Evolutionary conservation across 1,140 invertebrate species (phyloP), one percentile per base, ranked within the genome.

Genomic region (Rhagoletis zephyria): DNA sequence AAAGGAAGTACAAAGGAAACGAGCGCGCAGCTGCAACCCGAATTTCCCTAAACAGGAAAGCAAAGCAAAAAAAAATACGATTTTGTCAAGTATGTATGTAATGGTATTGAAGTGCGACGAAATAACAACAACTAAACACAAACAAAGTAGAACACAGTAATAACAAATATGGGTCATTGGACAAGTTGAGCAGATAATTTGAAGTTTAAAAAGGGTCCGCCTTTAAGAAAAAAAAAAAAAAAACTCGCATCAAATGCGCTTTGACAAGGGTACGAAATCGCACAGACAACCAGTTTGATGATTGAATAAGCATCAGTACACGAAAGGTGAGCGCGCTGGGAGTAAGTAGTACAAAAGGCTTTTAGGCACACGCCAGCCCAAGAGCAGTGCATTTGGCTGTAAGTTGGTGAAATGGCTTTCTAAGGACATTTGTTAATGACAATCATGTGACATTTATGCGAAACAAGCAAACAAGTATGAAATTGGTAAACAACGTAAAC

Each of bases 401-500:
- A 16, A n/a, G 48, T 48, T 30, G 67, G 14, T 19, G 42, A 86
- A 86, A 86, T 63, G 59, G 85, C 42, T 86, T 60, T 40, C 60
- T 64, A 86, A 86, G 63, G 19, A 64, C 85, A 48, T 63, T 86
- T 86, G 85, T 56, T 56, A 70, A 65, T 87, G 86, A 87, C 86
- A 81, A 88, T 89, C 88, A 89, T 89, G 89, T 89, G 89, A 89
- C 89, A 87, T 88, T 56, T 85, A 88, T 56, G 59, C 81, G 86
- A 74, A 48, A 48, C 12, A 16, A 42, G 12, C 67, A 74, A 45
- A 74, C 67, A 74, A 74, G 12, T 45, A 14, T 45, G 10, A 45
- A 16, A 74, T 74, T 74, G 67, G 42, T 40, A 74, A 16, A 16
- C 40, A 45, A 74, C 67, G 42, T 48, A 74, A 3, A 14, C 42